Evolutionary conservation across 2,888 invertebrate genomes (phyloP).

Genomic region (Psylliodes chrysocephalus): DNA sequence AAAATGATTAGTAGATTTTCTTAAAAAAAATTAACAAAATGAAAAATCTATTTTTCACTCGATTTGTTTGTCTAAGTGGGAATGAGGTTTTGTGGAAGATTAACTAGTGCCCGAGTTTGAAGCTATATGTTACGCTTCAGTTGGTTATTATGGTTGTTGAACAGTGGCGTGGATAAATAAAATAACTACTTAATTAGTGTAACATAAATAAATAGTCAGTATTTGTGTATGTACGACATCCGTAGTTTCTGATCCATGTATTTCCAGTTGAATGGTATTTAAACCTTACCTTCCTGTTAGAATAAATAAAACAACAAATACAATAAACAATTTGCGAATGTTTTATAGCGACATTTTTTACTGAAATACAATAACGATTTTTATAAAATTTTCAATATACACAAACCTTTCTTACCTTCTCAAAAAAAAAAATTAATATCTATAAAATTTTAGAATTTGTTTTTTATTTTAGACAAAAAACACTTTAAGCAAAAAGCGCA

Average conservation of each 20-base stretch:
- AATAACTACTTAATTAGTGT: neutral
- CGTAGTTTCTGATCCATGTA: conserved; percentile 2
- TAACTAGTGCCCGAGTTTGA: conserved; percentile 7
- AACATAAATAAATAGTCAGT: neutral
- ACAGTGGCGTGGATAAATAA: conserved; percentile 19
- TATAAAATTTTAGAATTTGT: too few relatives aligned
- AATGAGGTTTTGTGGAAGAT: neutral
- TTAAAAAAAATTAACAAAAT: neutral
- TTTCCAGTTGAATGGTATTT: neutral
- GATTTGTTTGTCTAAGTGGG: conserved; percentile 8
- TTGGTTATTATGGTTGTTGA: neutral
- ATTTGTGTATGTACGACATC: neutral
- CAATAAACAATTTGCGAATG: neutral
- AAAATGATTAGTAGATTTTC: conserved; percentile 7
- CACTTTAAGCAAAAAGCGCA: too few relatives aligned
- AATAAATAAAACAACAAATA: neutral
- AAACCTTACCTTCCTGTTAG: neutral
- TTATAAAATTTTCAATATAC: too few relatives aligned
- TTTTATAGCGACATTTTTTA: too few relatives aligned
- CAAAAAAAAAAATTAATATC: too few relatives aligned
- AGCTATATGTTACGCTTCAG: conserved; percentile 8
- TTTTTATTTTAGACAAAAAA: too few relatives aligned
- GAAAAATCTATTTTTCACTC: neutral
- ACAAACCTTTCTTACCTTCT: too few relatives aligned
- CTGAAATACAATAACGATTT: too few relatives aligned